Conservation (phyloP, 1,140 invertebrate genomes). For the Ericerus pela region DNA sequence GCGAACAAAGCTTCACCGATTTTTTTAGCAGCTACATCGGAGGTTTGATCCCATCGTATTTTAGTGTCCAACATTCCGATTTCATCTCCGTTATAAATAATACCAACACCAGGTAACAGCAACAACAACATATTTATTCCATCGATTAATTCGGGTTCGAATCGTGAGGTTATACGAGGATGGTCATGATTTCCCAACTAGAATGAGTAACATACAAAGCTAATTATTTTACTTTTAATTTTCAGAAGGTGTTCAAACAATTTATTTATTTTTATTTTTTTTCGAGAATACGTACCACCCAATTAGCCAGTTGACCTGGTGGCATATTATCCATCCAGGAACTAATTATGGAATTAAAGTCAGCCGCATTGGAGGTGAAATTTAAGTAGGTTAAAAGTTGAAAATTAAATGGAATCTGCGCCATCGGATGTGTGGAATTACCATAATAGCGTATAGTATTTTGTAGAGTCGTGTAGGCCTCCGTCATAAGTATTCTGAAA, state of each 20-base stretch:
- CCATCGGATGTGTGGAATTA: slow-evolving; percentile 26
- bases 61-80: slow-evolving; percentile 53
- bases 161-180: slow-evolving; percentile 46
- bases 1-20: slow-evolving; percentile 34
- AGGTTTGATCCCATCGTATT: slow-evolving; percentile 37
- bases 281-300: slow-evolving; percentile 38
- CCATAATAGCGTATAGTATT: slow-evolving; percentile 33
- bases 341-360: slow-evolving; percentile 36
- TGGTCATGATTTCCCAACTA: slow-evolving; percentile 63
- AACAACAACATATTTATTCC: slow-evolving; percentile 56
- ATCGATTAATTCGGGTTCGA: slow-evolving; percentile 45
- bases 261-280: background rate
- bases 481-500: slow-evolving; percentile 32
- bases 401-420: slow-evolving; percentile 38
- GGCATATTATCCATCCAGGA: slow-evolving; percentile 39
- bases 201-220: slow-evolving; percentile 18
- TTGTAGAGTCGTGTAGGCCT: slow-evolving; percentile 29
- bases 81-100: slow-evolving; percentile 65
- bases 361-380: slow-evolving; percentile 30
- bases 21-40: slow-evolving; percentile 30
- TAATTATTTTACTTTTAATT: background rate
- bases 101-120: slow-evolving; percentile 53
- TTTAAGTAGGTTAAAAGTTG: slow-evolving; percentile 38
- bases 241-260: no score
- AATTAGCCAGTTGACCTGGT: slow-evolving; percentile 35